A percentile compares a stretch with the other conserved stretches of the same genome.
These are phyloP conservation scores for Prorops nasuta DNA, from an alignment of 1,140 invertebrate genomes.

Conservation along the genomic window DNA sequence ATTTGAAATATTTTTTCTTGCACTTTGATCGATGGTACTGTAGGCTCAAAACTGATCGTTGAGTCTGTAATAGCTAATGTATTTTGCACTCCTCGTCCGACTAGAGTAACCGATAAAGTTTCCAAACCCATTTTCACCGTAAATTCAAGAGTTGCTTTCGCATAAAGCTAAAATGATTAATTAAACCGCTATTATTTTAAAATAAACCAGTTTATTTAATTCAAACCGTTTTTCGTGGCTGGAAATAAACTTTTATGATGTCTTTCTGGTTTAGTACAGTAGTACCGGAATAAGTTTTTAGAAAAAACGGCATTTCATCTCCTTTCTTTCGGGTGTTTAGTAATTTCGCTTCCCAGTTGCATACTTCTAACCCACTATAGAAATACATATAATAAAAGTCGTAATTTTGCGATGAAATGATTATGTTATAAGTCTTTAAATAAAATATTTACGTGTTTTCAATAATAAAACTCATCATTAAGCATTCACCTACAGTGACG, in stretches of 20 bases:
- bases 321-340: conserved; percentile 19
- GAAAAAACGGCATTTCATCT: conserved; percentile 24
- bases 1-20: conserved; percentile 38
- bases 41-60: conserved; percentile 38
- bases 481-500: conserved; percentile 47
- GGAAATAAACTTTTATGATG: conserved; percentile 31
- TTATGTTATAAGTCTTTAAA: too few species aligned
- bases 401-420: too few species aligned
- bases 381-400: conserved; percentile 1
- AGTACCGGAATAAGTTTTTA: neutral
- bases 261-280: neutral
- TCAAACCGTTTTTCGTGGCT: conserved; percentile 29
- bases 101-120: conserved; percentile 28
- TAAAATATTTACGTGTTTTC: conserved; percentile 46
- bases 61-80: conserved; percentile 38
- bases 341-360: conserved; percentile 40
- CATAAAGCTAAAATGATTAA: conserved; percentile 31
- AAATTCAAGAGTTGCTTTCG: too few species aligned
- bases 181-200: too few species aligned
- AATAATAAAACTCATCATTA: conserved; percentile 37
- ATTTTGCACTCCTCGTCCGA: conserved; percentile 41
- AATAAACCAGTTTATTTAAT: too few species aligned
- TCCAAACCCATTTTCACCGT: conserved; percentile 32
- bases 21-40: conserved; percentile 37
- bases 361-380: conserved; percentile 45